Percentiles rank a stretch among this genome's conserved stretches.
Evolutionary conservation across 2,888 invertebrate species (phyloP).

Genomic region (Drosophila setosimentum): DNA sequence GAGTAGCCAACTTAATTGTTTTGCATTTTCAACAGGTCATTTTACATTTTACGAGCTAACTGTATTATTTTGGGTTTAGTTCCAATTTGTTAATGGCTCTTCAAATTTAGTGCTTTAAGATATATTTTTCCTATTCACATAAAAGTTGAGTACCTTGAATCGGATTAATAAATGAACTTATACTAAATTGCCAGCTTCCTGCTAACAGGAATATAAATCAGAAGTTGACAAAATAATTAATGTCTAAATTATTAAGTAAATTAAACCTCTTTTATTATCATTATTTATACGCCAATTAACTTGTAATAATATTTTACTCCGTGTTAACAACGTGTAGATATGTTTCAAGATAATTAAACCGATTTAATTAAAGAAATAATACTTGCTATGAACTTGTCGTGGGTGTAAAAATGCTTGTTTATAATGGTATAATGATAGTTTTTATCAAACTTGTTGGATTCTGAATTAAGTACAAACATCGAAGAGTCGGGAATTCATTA

Average conservation of each 20-base stretch:
- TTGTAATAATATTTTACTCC: conserved; percentile 13
- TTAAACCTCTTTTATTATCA: conserved; percentile 20
- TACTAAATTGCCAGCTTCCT: not conserved
- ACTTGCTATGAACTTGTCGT: not conserved
- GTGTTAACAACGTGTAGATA: conserved; percentile 28
- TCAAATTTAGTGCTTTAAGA: conserved; percentile 6
- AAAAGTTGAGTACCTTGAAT: conserved; percentile 9
- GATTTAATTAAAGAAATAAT: not conserved
- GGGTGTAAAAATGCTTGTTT: not conserved
- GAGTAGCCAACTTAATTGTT: conserved; percentile 29
- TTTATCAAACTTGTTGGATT: not conserved
- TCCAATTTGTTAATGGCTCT: conserved; percentile 4
- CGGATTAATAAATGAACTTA: not conserved
- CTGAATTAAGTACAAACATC: not conserved
- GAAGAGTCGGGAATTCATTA: not conserved
- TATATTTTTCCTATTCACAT: conserved; percentile 1
- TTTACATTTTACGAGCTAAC: conserved; percentile 2
- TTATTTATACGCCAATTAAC: conserved; percentile 30
- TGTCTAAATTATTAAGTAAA: conserved; percentile 10
- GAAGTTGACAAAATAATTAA: conserved; percentile 54
- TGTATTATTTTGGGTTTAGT: not conserved
- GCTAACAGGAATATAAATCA: conserved; percentile 45
- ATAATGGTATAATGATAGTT: not conserved
- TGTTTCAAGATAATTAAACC: conserved; percentile 11
- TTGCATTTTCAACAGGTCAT: conserved; percentile 35